Base-by-base conservation (phyloP, 37 sponge, comb jelly and placozoan species). In the Bolinopsis microptera region DNA sequence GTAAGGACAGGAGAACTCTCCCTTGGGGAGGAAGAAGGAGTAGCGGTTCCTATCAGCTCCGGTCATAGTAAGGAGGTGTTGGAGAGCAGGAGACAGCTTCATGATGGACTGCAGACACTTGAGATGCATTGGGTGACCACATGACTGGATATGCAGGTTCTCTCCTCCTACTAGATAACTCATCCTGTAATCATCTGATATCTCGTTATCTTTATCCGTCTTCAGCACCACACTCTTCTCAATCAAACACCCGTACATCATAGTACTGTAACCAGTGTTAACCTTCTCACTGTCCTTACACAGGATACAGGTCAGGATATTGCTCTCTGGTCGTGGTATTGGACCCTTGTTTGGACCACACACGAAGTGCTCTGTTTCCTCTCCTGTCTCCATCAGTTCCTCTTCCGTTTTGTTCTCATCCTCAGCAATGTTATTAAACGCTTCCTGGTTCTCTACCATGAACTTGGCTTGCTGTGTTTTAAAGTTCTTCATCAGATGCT, bases 131-230 rank as follows among this genome's bases (percentile, higher is more conserved):
- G 90, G 90, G 35, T 86, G 90, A 0, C 90, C 90, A 39, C 90
- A 86, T 39, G 90, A 86, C 90, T 86, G 90, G 61, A 86, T 86
- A 39, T 86, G 90, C 0, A 86, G 90, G 90, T 86, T 40, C 28
- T 86, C 61, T 1, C 90, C 90, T 8, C 90, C 90, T 0, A 86
- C 9, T 18, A 86, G 61, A 18, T 86, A n/a, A 39, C 90, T 41
- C 61, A 86, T 86, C 36, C 80, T 77, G 80, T 77, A 77, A 16
- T 86, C 90, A 25, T 41, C 90, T 28, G 36, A 24, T 0, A 86
- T 39, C n/a, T 86, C 90, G 35, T 41, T 41, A 18, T 39, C 41
- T 34, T 86, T 86, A 40, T 86, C 61, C 26, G 35, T 24, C 61
- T 86, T 86, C n/a, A 86, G 61, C 1, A 86, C 90, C 61, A 86